A percentile compares a stretch with the other conserved stretches of the same genome.
Evolutionary conservation across 2,797 vertebrate species (phyloP).

Genomic region (Pseudopleuronectes americanus): DNA sequence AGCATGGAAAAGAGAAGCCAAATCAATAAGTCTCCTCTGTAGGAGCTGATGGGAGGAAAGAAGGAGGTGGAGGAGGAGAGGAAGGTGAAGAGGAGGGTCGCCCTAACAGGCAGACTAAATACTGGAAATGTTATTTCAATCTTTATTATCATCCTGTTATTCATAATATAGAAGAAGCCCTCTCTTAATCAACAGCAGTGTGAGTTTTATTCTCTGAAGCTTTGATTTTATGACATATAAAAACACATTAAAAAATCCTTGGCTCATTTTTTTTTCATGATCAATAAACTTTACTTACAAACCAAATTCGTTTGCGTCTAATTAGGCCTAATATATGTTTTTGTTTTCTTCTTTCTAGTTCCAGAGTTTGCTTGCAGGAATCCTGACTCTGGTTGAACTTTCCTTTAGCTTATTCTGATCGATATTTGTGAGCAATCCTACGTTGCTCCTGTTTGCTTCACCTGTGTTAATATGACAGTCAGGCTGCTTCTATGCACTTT

Average conservation of each 20-base stretch:
- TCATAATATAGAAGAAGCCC: not conserved
- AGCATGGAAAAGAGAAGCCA: conserved; percentile 68
- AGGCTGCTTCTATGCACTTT: not conserved
- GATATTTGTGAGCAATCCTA: not conserved
- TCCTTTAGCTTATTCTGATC: not conserved
- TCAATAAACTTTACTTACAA: not conserved
- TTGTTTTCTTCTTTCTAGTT: not conserved
- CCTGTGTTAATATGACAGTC: not conserved
- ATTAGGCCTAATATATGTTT: not conserved
- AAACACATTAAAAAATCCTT: not conserved
- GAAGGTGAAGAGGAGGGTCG: conserved; percentile 29
- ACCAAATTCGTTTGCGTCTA: not conserved
- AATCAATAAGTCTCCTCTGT: conserved; percentile 78
- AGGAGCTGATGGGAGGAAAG: conserved; percentile 34
- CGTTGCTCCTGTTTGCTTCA: not conserved
- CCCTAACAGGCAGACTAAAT: conserved; percentile 31
- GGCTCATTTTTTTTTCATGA: not conserved
- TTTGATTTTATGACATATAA: not conserved
- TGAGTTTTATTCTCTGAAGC: not conserved
- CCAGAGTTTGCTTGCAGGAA: not conserved
- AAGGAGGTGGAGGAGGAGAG: conserved; percentile 17
- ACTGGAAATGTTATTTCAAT: conserved; percentile 8
- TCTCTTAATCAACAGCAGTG: not conserved
- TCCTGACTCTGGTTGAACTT: not conserved
- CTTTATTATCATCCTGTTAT: conserved; percentile 8